Evolutionary conservation across 30 jellyfish, hydroid and myxozoan genomes (phyloP), one percentile per base, ranked within the genome.

Genomic region (Sanderia malayensis): DNA sequence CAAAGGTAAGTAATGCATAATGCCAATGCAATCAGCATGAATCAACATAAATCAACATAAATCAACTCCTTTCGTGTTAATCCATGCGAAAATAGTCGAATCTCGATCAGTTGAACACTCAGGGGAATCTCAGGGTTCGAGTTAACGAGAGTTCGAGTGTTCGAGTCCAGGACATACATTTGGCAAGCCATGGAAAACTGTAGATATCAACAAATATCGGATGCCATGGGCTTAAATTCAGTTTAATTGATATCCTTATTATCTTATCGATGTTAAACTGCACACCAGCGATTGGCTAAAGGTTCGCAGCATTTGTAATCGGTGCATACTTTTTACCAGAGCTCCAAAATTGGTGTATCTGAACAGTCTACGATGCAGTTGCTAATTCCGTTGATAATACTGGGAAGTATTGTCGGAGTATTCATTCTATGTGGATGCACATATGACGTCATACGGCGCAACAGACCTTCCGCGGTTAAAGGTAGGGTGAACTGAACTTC

Each of bases 331-430:
- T 32, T 33, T 66, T 41, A 17, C 28, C 32, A 17, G 65, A 20
- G 1, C 13, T 1, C 63, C 20, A 4, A 22, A 28, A 66, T 7
- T 4, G 31, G 46, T 20, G 3, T 55, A 63, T n/a, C 17, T 18
- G n/a, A n/a, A n/a, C 30, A 19, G 9, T 31, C 63, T 0, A 26
- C 11, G 13, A 41, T 49, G n/a, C 49, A 66, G 31, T 29, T 66
- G 32, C 21, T 66, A 27, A 9, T 66, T 21, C 78, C 78, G 2
- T 28, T 66, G 31, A 63, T 46, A 2, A 26, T 66, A 6, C 62
- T 41, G 20, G 62, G 64, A 11, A 63, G 78, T 28, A 28, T 41
- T n/a, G 78, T 37, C n/a, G 78, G 78, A 11, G 49, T 18, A 1
- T 66, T 66, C 63, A 66, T 66, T 13, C 2, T 66, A 13, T 7